phyloP scores from a whole-genome alignment of 2,797 vertebrate species.

The Liparis tanakae region DNA sequence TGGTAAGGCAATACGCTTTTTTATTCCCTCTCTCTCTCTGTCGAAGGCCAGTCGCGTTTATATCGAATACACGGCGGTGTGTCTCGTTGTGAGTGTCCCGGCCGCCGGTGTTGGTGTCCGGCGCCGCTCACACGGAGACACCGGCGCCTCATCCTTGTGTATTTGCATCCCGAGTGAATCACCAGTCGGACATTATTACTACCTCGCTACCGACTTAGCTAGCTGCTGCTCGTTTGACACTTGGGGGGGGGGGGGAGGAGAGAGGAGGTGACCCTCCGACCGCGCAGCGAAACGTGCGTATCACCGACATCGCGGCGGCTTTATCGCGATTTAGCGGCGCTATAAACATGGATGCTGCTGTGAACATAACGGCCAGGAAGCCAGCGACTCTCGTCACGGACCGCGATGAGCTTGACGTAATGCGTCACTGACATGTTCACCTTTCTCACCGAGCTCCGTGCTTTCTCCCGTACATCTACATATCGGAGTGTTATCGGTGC shows the following conservation, averaged over 20 bases:
- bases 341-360: slow-evolving; percentile 38
- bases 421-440: slow-evolving; percentile 70
- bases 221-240: slow-evolving; percentile 35
- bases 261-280: neutral
- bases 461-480: neutral
- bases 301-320: too few species aligned
- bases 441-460: slow-evolving; percentile 25
- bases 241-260: neutral
- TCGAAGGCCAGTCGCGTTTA: neutral
- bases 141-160: slow-evolving; percentile 60
- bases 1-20: slow-evolving; percentile 73
- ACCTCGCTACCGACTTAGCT: slow-evolving; percentile 40
- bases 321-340: neutral
- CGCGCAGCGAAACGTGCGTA: neutral
- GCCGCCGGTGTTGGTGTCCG: neutral
- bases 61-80: neutral
- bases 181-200: slow-evolving; percentile 69
- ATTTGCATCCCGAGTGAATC: slow-evolving; percentile 72
- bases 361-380: slow-evolving; percentile 6
- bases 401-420: slow-evolving; percentile 55
- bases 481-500: neutral
- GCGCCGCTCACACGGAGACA: neutral
- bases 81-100: neutral
- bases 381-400: slow-evolving; percentile 17
- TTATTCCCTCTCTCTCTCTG: slow-evolving; percentile 2